These are phyloP conservation scores for Gymnopithys bicolor DNA, from an alignment of 2,797 vertebrate genomes.

Conservation along the genomic window DNA sequence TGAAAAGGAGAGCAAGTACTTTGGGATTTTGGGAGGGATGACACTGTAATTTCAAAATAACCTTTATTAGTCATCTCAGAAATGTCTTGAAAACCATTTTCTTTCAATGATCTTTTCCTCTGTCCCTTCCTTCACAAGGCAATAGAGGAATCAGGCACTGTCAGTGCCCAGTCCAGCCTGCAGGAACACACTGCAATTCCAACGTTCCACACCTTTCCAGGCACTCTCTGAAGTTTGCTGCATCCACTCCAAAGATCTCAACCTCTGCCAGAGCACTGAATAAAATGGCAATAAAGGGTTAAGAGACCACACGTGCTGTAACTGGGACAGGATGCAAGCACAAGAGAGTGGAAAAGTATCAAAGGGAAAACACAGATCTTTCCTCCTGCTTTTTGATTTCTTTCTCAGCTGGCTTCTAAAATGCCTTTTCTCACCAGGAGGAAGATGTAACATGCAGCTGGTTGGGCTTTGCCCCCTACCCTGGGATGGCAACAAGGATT, in stretches of 20 bases:
- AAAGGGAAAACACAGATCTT: background rate
- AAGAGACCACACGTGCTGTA: background rate
- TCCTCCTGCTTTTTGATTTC: background rate
- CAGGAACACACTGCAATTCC: background rate
- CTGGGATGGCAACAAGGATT: background rate
- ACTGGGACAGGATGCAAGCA: background rate
- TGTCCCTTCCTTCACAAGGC: background rate
- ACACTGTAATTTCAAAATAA: background rate
- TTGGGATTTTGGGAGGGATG: background rate
- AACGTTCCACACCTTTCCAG: accelerated
- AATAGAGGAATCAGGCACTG: background rate
- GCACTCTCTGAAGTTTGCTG: background rate
- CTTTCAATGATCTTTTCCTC: background rate
- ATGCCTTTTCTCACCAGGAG: background rate
- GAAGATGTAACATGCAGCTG: background rate
- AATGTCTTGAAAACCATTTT: background rate
- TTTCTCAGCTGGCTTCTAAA: background rate
- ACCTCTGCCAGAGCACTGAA: background rate
- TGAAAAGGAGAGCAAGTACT: background rate
- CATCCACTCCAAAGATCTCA: background rate
- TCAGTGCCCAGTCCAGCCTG: background rate
- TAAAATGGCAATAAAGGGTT: background rate
- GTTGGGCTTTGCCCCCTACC: background rate
- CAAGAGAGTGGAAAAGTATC: background rate
- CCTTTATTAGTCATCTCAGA: background rate